Evolutionary conservation across 2,797 vertebrate genomes (phyloP).

Genomic region (Brachyrhaphis roseni): DNA sequence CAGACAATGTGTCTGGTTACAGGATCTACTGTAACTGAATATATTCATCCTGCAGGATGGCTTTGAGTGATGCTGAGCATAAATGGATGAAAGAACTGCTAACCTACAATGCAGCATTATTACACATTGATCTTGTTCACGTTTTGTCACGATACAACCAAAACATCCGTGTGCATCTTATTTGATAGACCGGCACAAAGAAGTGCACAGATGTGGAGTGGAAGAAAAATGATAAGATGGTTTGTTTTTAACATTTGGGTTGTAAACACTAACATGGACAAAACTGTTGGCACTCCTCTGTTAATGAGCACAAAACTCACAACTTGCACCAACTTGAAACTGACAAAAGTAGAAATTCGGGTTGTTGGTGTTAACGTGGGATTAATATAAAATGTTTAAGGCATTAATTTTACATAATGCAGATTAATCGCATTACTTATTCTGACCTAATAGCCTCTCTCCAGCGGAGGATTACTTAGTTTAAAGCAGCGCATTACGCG

Average conservation of each 20-base stretch:
- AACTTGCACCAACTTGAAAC: neutral
- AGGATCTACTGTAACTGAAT: neutral
- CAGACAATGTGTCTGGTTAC: neutral
- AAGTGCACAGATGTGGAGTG: neutral
- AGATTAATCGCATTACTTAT: no score
- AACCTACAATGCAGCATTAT: constrained; percentile 1
- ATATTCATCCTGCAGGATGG: constrained; percentile 10
- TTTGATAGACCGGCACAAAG: neutral
- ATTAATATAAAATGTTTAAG: no score
- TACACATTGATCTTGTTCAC: neutral
- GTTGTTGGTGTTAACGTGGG: no score
- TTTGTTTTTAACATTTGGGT: neutral
- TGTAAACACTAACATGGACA: neutral
- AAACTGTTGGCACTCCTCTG: neutral
- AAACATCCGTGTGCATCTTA: neutral
- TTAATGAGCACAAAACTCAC: neutral
- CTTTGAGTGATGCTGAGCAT: constrained; percentile 17
- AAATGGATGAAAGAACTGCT: constrained; percentile 8
- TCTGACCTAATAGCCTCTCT: no score
- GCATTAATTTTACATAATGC: no score
- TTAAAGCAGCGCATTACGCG: no score
- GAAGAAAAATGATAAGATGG: neutral
- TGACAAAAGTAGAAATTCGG: neutral
- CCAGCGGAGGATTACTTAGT: no score
- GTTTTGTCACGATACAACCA: neutral